These are phyloP conservation scores for Chesias legatella DNA, from an alignment of 2,888 invertebrate species.

Conservation along the genomic window DNA sequence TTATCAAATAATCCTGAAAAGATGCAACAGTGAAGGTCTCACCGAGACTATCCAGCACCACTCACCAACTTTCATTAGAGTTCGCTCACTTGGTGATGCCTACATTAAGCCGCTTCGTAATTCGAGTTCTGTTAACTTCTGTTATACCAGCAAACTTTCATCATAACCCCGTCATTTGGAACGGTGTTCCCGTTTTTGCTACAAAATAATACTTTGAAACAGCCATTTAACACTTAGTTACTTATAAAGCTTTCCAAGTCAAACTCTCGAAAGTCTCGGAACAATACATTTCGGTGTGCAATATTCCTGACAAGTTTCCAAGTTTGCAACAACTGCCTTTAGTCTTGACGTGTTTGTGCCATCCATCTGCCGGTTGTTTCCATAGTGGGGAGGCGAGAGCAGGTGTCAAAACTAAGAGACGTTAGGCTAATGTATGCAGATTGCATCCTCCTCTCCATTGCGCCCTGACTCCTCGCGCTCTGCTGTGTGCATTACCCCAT, in stretches of 20 bases:
- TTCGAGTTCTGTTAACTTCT: conserved; percentile 12
- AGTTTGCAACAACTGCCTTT: conserved; percentile 58
- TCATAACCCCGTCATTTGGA: conserved; percentile 20
- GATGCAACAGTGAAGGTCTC: too few relatives aligned
- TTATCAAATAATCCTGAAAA: too few relatives aligned
- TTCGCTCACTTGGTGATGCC: too few relatives aligned
- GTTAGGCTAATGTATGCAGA: conserved; percentile 79
- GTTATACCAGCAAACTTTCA: conserved; percentile 19
- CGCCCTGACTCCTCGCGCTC: conserved; percentile 30
- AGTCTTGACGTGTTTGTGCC: conserved; percentile 69
- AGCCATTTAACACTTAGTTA: conserved; percentile 42
- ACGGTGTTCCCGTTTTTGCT: conserved; percentile 19
- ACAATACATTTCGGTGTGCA: conserved; percentile 43
- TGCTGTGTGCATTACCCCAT: conserved; percentile 51
- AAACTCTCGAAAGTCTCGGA: conserved; percentile 34
- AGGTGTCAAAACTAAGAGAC: conserved; percentile 78
- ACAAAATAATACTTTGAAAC: conserved; percentile 36
- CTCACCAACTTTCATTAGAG: too few relatives aligned
- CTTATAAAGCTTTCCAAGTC: conserved; percentile 44
- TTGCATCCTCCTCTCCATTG: conserved; percentile 63
- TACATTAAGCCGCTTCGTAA: conserved; percentile 11
- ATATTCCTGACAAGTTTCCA: conserved; percentile 44
- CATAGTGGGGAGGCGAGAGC: conserved; percentile 53
- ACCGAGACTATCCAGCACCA: too few relatives aligned
- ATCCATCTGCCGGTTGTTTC: conserved; percentile 61